These are phyloP conservation scores for Axea sp. DNA, from an alignment of 2,888 invertebrate species.

Conservation along the genomic window DNA sequence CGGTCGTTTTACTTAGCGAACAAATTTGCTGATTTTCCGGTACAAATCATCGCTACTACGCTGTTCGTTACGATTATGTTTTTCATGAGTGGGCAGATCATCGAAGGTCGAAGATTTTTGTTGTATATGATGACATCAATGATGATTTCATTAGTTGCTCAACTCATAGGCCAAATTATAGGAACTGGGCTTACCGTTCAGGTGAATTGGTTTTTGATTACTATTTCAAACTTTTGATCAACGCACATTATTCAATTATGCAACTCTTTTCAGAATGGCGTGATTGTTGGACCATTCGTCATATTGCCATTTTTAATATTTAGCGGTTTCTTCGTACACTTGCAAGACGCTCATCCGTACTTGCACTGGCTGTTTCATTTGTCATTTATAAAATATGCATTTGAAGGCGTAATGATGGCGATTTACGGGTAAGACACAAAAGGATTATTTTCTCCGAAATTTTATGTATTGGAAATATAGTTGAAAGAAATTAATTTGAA, in stretches of 20 bases:
- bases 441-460: no score
- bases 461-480: no score
- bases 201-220: slow-evolving; percentile 80
- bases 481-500: no score
- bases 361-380: slow-evolving; percentile 92
- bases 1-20: slow-evolving; percentile 90
- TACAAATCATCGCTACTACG: slow-evolving; percentile 85
- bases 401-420: slow-evolving; percentile 90
- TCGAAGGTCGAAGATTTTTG: slow-evolving; percentile 86
- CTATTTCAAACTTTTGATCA: neutral
- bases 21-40: slow-evolving; percentile 89
- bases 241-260: no score
- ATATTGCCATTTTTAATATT: slow-evolving; percentile 93
- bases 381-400: slow-evolving; percentile 93
- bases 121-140: slow-evolving; percentile 87
- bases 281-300: slow-evolving; percentile 92
- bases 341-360: slow-evolving; percentile 88
- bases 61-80: slow-evolving; percentile 90
- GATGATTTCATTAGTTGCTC: slow-evolving; percentile 90
- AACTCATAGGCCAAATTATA: slow-evolving; percentile 91
- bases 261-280: slow-evolving; percentile 85
- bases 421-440: slow-evolving; percentile 83
- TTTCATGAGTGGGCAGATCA: slow-evolving; percentile 91
- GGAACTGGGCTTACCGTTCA: slow-evolving; percentile 90
- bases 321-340: slow-evolving; percentile 94